phyloP scores from a whole-genome alignment of 1,140 invertebrate species.

The Scaptodrosophila lebanonensis region DNA sequence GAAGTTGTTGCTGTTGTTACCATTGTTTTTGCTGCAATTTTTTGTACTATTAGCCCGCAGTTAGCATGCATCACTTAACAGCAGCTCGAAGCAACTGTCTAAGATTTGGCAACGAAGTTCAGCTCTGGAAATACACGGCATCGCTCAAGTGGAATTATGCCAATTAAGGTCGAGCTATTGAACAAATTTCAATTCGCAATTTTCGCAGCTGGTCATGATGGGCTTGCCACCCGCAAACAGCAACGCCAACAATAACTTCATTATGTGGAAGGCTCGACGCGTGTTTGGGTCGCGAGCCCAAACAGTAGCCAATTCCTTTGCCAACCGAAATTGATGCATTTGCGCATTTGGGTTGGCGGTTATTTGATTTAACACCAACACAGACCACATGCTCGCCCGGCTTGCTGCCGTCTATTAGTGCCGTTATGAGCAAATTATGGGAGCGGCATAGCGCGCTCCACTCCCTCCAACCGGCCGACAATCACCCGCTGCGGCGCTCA shows the following conservation, averaged over 20 bases:
- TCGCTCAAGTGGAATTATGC: too few relatives aligned
- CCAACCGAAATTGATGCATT: neutral
- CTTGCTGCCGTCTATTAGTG: constrained; percentile 62
- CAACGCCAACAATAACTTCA: too few relatives aligned
- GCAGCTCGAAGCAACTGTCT: neutral
- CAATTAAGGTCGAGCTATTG: too few relatives aligned
- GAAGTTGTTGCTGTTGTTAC: neutral
- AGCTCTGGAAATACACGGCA: too few relatives aligned
- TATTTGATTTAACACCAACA: constrained; percentile 31
- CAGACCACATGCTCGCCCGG: constrained; percentile 23
- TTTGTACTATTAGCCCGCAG: too few relatives aligned
- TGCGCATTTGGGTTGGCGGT: constrained; percentile 14
- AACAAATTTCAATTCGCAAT: too few relatives aligned
- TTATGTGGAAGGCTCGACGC: too few relatives aligned
- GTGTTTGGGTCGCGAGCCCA: too few relatives aligned
- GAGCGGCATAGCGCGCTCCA: constrained; percentile 53
- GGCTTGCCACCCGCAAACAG: too few relatives aligned
- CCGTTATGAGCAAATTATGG: constrained; percentile 70
- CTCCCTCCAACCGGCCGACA: constrained; percentile 12
- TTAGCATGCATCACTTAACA: too few relatives aligned
- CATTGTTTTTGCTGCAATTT: too few relatives aligned
- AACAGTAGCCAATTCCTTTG: neutral
- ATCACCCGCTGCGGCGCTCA: constrained; percentile 42
- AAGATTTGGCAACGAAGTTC: constrained; percentile 4
- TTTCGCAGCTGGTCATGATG: too few relatives aligned